Conservation (phyloP, 1,140 invertebrate genomes). For the Harpegnathos saltator region DNA sequence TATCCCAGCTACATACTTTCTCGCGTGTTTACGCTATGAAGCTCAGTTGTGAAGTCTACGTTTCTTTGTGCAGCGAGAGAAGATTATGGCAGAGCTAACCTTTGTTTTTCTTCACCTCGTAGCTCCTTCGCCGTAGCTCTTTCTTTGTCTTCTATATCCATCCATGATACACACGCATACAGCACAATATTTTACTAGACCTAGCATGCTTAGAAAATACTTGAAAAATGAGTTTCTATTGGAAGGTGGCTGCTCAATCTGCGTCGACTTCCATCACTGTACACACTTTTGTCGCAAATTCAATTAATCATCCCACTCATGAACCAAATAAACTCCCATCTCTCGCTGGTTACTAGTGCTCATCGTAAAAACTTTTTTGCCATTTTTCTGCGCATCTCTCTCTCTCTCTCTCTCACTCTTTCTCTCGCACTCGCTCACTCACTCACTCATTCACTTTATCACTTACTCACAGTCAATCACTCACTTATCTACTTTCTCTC, state of each 20-base stretch:
- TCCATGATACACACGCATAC: slow-evolving; percentile 71
- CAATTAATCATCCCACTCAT: slow-evolving; percentile 41
- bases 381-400: neutral
- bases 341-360: slow-evolving; percentile 1
- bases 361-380: slow-evolving; percentile 1
- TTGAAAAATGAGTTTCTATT: slow-evolving; percentile 83
- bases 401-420: neutral
- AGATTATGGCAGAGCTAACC: slow-evolving; percentile 53
- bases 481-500: no score
- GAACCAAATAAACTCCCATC: slow-evolving; percentile 1
- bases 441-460: no score
- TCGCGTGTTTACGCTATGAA: no score
- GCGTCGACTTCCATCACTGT: slow-evolving; percentile 76
- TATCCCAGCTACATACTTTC: no score
- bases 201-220: slow-evolving; percentile 85
- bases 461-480: no score
- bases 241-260: slow-evolving; percentile 79
- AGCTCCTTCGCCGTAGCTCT: neutral
- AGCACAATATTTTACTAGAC: slow-evolving; percentile 77
- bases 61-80: slow-evolving; percentile 36
- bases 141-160: slow-evolving; percentile 32
- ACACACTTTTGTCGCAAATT: slow-evolving; percentile 73
- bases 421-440: neutral
- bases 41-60: slow-evolving; percentile 22
- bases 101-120: slow-evolving; percentile 10